phyloP scores from a whole-genome alignment of 2,797 vertebrate species.

The Propithecus deckenii region DNA sequence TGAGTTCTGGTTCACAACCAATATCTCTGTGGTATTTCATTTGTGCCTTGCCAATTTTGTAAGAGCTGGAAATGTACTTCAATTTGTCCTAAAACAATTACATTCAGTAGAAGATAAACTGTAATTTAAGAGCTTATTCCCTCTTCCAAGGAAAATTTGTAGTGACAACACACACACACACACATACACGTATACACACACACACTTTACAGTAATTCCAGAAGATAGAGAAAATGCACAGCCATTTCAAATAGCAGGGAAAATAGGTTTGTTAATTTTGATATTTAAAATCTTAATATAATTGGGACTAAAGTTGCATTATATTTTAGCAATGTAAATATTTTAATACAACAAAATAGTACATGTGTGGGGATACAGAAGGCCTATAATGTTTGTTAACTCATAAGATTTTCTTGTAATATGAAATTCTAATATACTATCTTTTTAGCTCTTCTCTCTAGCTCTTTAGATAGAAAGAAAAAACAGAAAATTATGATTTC shows the following conservation, averaged over 20 bases:
- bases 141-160: neutral
- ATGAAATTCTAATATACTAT: slow-evolving; percentile 7
- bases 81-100: slow-evolving; percentile 50
- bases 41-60: slow-evolving; percentile 47
- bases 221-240: slow-evolving; percentile 7
- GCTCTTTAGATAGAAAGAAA: neutral
- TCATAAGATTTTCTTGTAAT: neutral
- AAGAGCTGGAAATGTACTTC: slow-evolving; percentile 56
- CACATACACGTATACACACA: neutral
- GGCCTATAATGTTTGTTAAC: neutral
- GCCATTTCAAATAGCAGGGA: slow-evolving; percentile 26
- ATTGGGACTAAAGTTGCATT: neutral
- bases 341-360: slow-evolving; percentile 41
- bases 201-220: neutral
- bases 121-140: slow-evolving; percentile 25
- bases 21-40: neutral
- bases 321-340: neutral
- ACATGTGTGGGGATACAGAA: neutral
- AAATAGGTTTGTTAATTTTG: neutral
- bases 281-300: neutral
- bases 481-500: slow-evolving; percentile 45
- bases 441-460: slow-evolving; percentile 40
- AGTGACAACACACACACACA: neutral
- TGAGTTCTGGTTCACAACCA: slow-evolving; percentile 13
- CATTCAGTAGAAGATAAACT: slow-evolving; percentile 50